Evolutionary conservation across 2,113 vertebrate genomes (phyloP).

Genomic region (Parotia lawesii): DNA sequence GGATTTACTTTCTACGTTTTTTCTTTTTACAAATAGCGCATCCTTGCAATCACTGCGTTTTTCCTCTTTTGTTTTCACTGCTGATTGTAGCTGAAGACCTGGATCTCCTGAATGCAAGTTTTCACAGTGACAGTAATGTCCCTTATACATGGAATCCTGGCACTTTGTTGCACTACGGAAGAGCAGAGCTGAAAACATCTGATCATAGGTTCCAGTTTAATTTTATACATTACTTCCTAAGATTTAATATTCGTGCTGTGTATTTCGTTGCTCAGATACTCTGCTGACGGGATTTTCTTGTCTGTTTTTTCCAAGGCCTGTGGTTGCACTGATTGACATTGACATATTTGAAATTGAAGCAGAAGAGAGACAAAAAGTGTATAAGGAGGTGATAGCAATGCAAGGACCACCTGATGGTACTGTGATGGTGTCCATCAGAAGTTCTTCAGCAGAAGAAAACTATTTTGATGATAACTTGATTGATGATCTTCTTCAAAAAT

Average conservation of each 20-base stretch:
- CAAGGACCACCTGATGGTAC: constrained; percentile 97
- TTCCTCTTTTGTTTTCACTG: background rate
- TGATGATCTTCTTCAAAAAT: constrained; percentile 92
- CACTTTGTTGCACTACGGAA: constrained; percentile 88
- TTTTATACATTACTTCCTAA: background rate
- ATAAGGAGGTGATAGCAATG: constrained; percentile 89
- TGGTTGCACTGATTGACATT: constrained; percentile 91
- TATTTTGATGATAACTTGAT: constrained; percentile 93
- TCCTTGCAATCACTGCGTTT: background rate
- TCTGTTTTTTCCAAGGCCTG: constrained; percentile 77
- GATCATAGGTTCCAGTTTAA: constrained; percentile 86
- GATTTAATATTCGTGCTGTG: background rate
- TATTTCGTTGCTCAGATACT: background rate
- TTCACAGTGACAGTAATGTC: constrained; percentile 79
- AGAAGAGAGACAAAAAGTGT: constrained; percentile 89
- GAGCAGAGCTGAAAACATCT: constrained; percentile 96
- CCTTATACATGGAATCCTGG: constrained; percentile 86
- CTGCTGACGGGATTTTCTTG: background rate
- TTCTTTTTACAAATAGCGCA: background rate
- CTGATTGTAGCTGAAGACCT: constrained; percentile 85
- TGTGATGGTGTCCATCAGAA: constrained; percentile 88
- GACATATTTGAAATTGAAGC: constrained; percentile 96
- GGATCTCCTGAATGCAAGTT: constrained; percentile 86
- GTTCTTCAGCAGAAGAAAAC: constrained; percentile 80
- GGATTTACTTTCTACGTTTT: background rate